Evolutionary conservation across 2,113 vertebrate species (phyloP), one percentile per base, ranked within the genome.

Genomic region (Nicator chloris): DNA sequence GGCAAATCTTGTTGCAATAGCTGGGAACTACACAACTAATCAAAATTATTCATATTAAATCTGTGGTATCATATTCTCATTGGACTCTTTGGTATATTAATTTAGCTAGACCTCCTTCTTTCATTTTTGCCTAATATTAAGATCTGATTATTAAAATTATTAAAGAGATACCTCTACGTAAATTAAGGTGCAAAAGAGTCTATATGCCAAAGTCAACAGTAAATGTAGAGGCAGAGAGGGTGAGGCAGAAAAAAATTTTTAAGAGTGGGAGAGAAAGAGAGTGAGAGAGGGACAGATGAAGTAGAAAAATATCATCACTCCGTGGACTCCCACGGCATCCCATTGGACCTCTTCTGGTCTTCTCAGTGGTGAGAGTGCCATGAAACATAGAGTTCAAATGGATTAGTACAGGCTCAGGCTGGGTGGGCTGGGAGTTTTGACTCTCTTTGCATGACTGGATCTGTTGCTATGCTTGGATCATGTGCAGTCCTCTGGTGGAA

Each of bases 311-410:
- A 28, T 33, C 45, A 37, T 12, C 33, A 33, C 17, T 44, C 17
- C 0, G 0, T 37, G 39, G 18, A 28, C 37, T 60, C 18, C 45
- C 19, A 15, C 0, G 2, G 6, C 7, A 35, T 44, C 9, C 12
- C 12, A 3, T 15, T 39, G 8, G 2, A 51, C 24, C 10, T 60
- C 27, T 37, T 33, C 53, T 51, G 33, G 9, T 51, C 22, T 23
- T 27, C 17, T 68, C 27, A 24, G 28, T 39, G 45, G 18, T 23
- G 33, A 37, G 37, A 18, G 27, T 37, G 9, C 15, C 4, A 4
- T 23, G 15, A 45, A 45, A 24, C 6, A 37, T 0, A 13, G 44
- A 37, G 27, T 33, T 60, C 39, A 39, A 33, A 13, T 37, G 45
- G 12, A 33, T 23, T 44, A 44, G 27, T 27, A 10, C 1, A 15